Evolutionary conservation across 2,888 invertebrate genomes (phyloP), one percentile per base, ranked within the genome.

Genomic region (Frankliniella intonsa): DNA sequence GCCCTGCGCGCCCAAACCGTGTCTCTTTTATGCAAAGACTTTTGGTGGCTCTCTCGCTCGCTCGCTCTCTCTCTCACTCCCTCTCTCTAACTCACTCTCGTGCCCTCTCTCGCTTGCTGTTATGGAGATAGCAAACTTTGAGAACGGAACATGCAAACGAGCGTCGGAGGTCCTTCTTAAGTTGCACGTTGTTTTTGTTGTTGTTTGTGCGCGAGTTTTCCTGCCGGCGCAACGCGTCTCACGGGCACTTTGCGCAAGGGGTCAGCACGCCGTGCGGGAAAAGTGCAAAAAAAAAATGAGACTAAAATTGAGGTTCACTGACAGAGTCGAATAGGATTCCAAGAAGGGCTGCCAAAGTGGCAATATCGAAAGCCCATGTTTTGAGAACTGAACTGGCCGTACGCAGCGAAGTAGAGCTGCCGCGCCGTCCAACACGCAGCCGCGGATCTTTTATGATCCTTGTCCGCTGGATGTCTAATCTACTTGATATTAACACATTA

Each of bases 111-210:
- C 69, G 3, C 22, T 19, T 25, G 69, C 69, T 25, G 69, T 76
- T 76, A 76, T 76, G 69, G 69, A 76, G 69, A 76, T 76, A 76
- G 69, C 69, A 76, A 76, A 38, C 22, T 76, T 76, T 76, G 69
- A 76, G 69, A 25, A 76, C 69, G 69, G 25, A 76, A 22, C 69
- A 76, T 76, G 69, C 69, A 76, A 76, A 76, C 69, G 69, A 76
- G 69, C 62, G 19, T 22, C 22, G 69, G 22, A 25, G 69, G 69
- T 25, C 69, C 25, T 76, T 12, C 69, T 22, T 22, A 76, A 76
- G 22, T 76, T 76, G 69, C 69, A 22, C 69, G 9, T 10, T 76
- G 69, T 76, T 76, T 22, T 25, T n/a, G 69, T 22, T 22, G 69
- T 10, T 76, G 69, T 62, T 38, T 38, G 38, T 38, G 38, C 38